Evolutionary conservation across 2,113 vertebrate species (phyloP), one percentile per base, ranked within the genome.

Genomic region (Trogon melanurus): DNA sequence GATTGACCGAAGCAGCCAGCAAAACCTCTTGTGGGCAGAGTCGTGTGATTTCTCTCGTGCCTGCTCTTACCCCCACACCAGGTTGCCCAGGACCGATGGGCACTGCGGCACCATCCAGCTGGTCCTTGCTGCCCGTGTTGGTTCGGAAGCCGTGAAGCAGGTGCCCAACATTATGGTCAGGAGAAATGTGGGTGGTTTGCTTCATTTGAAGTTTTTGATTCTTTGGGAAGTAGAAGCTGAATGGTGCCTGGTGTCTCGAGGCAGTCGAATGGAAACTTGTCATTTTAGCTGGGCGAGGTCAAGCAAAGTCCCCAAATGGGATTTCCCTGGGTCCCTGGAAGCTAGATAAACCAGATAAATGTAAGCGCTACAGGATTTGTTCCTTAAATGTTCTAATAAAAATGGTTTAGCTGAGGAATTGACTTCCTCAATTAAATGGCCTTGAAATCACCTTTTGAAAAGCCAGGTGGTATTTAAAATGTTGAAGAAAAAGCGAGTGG

Each of bases 321-420:
- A 72, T 95, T 91, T 91, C 85, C 32, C 44, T 16, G 22, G 34
- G 45, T 76, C 54, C 69, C 69, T 79, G 62, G 78, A 79, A 95
- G 73, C 73, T 67, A 57, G 57, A 79, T 78, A 84, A 91, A 91
- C 29, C 44, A 95, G 65, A 88, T 85, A 72, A 81, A 85, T 3
- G 45, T 34, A 53, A 58, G 32, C 36, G 0, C 78, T 75, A 47
- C 58, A 65, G 79, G 85, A 79, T 85, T 95, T 76, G 72, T 78
- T 89, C 73, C 73, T 95, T 91, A 92, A 89, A 94, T 85, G 78
- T 86, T 85, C 61, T 72, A 89, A 91, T 85, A 84, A 92, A 95
- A 94, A 69, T 44, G 83, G 70, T 79, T 91, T 89, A 87, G 70
- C 65, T 51, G 76, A 85, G 66, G 65, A 95, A 84, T 96, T 85